Percentiles rank a stretch among this genome's conserved stretches.
phyloP scores from a whole-genome alignment of 2,797 vertebrate species.

The Protosalanx chinensis region DNA sequence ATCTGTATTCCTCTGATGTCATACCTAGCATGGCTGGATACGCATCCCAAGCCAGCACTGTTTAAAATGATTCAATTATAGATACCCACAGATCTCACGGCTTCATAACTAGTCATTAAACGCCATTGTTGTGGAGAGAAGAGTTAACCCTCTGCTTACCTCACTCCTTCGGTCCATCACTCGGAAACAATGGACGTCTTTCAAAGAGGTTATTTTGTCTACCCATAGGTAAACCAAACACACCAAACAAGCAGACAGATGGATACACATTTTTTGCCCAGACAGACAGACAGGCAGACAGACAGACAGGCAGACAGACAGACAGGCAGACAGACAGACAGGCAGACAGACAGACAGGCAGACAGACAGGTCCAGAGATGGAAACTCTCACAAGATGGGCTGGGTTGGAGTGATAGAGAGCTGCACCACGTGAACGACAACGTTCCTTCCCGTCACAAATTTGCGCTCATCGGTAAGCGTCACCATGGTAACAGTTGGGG shows the following conservation, averaged over 20 bases:
- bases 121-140: not conserved
- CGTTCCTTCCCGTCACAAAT: not conserved
- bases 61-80: conserved; percentile 13
- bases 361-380: not conserved
- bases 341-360: not conserved
- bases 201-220: not conserved
- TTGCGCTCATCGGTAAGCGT: not conserved
- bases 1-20: not conserved
- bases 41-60: not conserved
- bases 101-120: conserved; percentile 7
- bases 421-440: not conserved
- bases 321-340: not conserved
- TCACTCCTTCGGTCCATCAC: not conserved
- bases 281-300: too few species aligned
- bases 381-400: too few species aligned
- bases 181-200: not conserved
- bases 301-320: too few species aligned
- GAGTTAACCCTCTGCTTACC: not conserved
- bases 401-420: too few species aligned
- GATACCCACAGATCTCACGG: not conserved
- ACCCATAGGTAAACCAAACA: not conserved
- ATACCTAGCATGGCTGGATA: not conserved
- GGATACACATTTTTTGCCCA: not conserved
- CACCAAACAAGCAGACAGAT: not conserved
- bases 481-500: not conserved